Evolutionary conservation across 2,797 vertebrate genomes (phyloP), one percentile per base, ranked within the genome.

Genomic region (Chaetophractus vellerosus): DNA sequence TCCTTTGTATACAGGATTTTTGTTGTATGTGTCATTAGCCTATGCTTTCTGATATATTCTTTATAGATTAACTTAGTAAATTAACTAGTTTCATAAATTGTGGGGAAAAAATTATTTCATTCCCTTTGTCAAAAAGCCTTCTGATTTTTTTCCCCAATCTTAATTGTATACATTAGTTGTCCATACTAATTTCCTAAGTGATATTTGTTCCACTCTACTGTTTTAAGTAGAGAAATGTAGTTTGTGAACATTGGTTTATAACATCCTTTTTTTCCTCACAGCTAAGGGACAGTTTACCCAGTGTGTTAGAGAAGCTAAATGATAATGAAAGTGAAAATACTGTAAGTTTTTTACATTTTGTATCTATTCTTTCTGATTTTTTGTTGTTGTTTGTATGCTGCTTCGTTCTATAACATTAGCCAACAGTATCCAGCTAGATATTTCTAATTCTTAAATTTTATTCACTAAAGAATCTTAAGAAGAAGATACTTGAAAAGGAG

Each of bases 271-370:
- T 94, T 83, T 96, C 88, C 10, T 45, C 96, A 74, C 88, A 99
- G 99, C 85, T 95, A 38, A 94, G 93, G 88, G 97, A 96, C 76
- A 96, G 93, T 94, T 98, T 97, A 41, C 97, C 97, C 72, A 97
- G 98, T 26, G 79, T 93, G 68, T 87, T 98, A 82, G 97, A 98
- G 88, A 98, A 98, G 93, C 97, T 99, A 97, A 97, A 88, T 88
- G 98, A 98, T 96, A 98, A 96, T 19, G 98, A 99, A 97, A 97
- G 66, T 95, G 98, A 98, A 98, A 99, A 99, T 95, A 41, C 9
- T 66, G 98, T 98, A 97, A 98, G 98, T 98, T 97, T 93, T 95
- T 76, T 83, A 21, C 52, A 68, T 15, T 97, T 93, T 79, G 14
- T 94, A 0, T 75, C 71, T n/a, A 0, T 75, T 83, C 61, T 41